Evolutionary conservation across 1,140 invertebrate genomes (phyloP).

Genomic region (Aricia agestis): DNA sequence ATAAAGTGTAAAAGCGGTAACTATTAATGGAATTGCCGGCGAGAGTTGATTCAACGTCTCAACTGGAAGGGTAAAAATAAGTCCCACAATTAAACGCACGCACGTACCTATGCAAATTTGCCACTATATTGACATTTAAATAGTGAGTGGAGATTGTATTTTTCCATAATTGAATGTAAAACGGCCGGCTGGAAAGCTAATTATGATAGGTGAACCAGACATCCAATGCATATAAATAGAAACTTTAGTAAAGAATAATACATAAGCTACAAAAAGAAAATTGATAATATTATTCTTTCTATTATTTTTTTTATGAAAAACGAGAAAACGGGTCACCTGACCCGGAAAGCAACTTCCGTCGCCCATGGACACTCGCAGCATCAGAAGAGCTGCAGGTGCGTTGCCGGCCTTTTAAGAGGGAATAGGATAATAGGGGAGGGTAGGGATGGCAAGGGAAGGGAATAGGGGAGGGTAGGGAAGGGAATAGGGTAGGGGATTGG

Average conservation of each 20-base stretch:
- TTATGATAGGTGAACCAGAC: neutral
- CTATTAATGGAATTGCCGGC: slow-evolving; percentile 8
- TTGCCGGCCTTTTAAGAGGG: too few relatives aligned
- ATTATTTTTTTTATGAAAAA: too few relatives aligned
- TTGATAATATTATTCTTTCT: too few relatives aligned
- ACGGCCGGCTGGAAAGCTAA: neutral
- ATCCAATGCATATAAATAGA: neutral
- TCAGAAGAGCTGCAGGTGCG: too few relatives aligned
- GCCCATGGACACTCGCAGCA: too few relatives aligned
- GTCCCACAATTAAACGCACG: slow-evolving; percentile 43
- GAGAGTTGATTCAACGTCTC: slow-evolving; percentile 31
- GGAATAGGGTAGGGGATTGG: too few relatives aligned
- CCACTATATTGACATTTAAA: slow-evolving; percentile 40
- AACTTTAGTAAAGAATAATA: neutral
- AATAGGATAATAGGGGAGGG: too few relatives aligned
- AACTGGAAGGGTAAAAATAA: slow-evolving; percentile 34
- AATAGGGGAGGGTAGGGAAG: too few relatives aligned
- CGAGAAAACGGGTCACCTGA: too few relatives aligned
- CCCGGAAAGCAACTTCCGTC: too few relatives aligned
- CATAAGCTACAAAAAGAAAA: too few relatives aligned
- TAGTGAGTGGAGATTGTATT: slow-evolving; percentile 18
- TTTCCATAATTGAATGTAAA: slow-evolving; percentile 14
- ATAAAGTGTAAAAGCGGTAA: neutral
- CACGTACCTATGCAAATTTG: slow-evolving; percentile 39
- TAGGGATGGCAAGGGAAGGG: too few relatives aligned